phyloP scores from a whole-genome alignment of 2,113 vertebrate genomes.

The Ursus arctos region DNA sequence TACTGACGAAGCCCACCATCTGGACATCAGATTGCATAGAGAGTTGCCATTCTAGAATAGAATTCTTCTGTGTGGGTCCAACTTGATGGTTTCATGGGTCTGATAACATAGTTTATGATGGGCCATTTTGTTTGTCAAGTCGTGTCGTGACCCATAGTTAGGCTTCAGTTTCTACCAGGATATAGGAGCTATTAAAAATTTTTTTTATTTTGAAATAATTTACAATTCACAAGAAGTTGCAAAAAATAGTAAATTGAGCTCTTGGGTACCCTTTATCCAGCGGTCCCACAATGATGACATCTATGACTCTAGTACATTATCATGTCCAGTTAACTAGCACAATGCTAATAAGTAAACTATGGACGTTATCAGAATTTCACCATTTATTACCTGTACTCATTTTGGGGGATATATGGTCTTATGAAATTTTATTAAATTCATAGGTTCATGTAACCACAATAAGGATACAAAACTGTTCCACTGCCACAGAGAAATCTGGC shows the following conservation, averaged over 20 bases:
- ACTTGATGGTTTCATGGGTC: not conserved
- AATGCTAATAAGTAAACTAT: not conserved
- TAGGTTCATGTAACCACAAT: not conserved
- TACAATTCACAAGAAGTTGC: not conserved
- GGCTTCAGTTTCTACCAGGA: not conserved
- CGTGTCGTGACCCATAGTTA: not conserved
- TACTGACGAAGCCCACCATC: not conserved
- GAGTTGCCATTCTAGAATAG: not conserved
- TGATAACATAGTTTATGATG: not conserved
- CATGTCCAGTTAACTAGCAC: not conserved
- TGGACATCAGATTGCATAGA: not conserved
- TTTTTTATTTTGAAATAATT: not conserved
- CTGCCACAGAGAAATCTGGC: not conserved
- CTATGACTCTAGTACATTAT: not conserved
- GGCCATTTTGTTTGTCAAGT: not conserved
- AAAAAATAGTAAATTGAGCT: not conserved
- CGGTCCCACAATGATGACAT: not conserved
- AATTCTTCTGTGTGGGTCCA: not conserved
- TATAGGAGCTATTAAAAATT: not conserved
- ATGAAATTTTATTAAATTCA: not conserved
- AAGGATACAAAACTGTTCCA: not conserved
- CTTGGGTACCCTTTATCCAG: not conserved
- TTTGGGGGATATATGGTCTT: not conserved
- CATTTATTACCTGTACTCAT: not conserved
- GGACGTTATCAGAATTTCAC: not conserved